Evolutionary conservation across 2,797 vertebrate genomes (phyloP).

Genomic region (Anisognathus igniventris): DNA sequence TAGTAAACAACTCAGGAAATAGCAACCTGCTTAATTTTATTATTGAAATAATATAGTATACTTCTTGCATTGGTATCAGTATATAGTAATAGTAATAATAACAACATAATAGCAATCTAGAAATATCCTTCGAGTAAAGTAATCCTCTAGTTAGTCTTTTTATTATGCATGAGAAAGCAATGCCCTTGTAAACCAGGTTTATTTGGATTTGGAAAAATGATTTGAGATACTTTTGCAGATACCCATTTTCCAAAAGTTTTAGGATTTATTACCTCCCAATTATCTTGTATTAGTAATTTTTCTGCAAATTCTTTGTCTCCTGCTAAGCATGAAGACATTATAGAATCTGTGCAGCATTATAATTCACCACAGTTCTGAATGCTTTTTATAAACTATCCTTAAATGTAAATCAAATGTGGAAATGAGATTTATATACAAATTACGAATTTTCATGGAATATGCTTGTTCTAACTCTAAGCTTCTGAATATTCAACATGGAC

Average conservation of each 20-base stretch:
- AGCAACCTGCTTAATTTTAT: not conserved
- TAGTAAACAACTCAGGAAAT: not conserved
- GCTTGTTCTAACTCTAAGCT: not conserved
- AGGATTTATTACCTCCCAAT: constrained; percentile 9
- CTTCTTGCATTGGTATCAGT: not conserved
- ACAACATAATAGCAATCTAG: not conserved
- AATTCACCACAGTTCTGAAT: not conserved
- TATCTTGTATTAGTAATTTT: not conserved
- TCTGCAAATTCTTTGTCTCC: not conserved
- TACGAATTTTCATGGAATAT: not conserved
- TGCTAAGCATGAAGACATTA: not conserved
- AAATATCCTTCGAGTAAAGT: not conserved
- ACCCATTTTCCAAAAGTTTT: not conserved
- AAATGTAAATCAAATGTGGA: not conserved
- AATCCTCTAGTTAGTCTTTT: not conserved
- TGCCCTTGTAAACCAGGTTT: not conserved
- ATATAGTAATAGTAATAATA: not conserved
- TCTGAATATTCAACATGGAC: not conserved
- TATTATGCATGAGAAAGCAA: not conserved
- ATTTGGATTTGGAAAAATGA: not conserved
- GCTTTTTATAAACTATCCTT: not conserved
- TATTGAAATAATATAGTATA: not conserved
- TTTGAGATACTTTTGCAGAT: not conserved
- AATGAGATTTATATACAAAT: not conserved
- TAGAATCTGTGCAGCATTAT: not conserved